Conservation (phyloP, 1,140 invertebrate species). For the Pseudomyrmex flavicornis region DNA sequence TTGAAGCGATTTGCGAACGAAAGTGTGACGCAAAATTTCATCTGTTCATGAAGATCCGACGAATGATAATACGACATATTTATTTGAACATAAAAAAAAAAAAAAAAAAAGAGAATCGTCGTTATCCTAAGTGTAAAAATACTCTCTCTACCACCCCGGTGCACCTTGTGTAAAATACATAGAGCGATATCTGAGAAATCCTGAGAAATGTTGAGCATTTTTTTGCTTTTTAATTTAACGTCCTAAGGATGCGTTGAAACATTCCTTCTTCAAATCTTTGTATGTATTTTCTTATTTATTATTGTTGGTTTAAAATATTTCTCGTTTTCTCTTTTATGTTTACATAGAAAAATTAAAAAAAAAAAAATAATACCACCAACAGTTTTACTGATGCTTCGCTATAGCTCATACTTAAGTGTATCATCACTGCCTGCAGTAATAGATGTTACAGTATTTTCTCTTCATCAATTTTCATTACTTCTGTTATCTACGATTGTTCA, state of each 20-base stretch:
- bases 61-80: conserved; percentile 15
- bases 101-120: conserved; percentile 8
- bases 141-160: conserved; percentile 32
- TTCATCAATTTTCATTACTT: conserved; percentile 6
- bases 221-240: conserved; percentile 41
- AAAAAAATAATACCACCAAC: conserved; percentile 13
- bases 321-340: conserved; percentile 4
- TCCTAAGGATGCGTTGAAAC: conserved; percentile 42
- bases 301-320: conserved; percentile 19
- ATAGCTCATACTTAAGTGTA: conserved; percentile 36
- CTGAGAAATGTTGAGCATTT: conserved; percentile 45
- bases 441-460: conserved; percentile 39
- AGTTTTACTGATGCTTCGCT: conserved; percentile 19
- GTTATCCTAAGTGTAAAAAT: conserved; percentile 53
- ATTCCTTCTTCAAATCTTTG: conserved; percentile 53
- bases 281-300: conserved; percentile 60
- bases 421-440: conserved; percentile 52
- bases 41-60: not conserved
- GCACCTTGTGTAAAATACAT: conserved; percentile 47
- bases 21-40: not conserved
- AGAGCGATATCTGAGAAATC: conserved; percentile 10
- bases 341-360: conserved; percentile 16
- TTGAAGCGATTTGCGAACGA: conserved; percentile 19
- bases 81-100: conserved; percentile 17
- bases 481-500: not conserved